Conservation (phyloP, 2,797 vertebrate species). For the Enteromius mattozi region DNA sequence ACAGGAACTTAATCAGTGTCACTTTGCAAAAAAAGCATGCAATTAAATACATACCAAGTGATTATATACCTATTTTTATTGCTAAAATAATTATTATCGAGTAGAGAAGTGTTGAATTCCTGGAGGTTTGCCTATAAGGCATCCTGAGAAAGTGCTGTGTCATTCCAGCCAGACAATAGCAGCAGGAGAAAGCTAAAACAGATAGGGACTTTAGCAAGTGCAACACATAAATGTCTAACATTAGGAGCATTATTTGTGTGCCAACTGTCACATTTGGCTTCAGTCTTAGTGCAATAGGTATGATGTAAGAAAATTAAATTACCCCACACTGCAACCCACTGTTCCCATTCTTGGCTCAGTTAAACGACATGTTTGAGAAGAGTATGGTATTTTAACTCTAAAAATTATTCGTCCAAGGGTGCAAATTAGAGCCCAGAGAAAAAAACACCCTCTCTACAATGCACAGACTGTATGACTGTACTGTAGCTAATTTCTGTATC, state of each 20-base stretch:
- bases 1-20: neutral
- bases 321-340: neutral
- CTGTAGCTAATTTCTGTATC: neutral
- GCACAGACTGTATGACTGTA: neutral
- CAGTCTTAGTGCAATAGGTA: neutral
- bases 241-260: neutral
- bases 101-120: neutral
- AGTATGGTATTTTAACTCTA: neutral
- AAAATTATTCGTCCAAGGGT: neutral
- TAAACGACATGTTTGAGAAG: neutral
- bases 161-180: constrained; percentile 42
- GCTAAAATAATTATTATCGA: neutral
- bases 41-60: neutral
- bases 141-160: constrained; percentile 60
- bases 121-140: constrained; percentile 29
- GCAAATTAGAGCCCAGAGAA: neutral
- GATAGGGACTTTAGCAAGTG: neutral
- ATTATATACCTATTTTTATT: neutral
- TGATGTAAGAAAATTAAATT: constrained; percentile 11
- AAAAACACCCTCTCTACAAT: neutral
- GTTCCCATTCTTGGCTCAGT: neutral
- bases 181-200: neutral
- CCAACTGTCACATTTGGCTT: neutral
- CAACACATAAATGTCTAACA: neutral
- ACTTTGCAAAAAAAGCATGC: neutral